Percentiles rank a stretch among this genome's conserved stretches.
These are phyloP conservation scores for Synanceia verrucosa DNA, from an alignment of 2,797 vertebrate genomes.

Conservation along the genomic window DNA sequence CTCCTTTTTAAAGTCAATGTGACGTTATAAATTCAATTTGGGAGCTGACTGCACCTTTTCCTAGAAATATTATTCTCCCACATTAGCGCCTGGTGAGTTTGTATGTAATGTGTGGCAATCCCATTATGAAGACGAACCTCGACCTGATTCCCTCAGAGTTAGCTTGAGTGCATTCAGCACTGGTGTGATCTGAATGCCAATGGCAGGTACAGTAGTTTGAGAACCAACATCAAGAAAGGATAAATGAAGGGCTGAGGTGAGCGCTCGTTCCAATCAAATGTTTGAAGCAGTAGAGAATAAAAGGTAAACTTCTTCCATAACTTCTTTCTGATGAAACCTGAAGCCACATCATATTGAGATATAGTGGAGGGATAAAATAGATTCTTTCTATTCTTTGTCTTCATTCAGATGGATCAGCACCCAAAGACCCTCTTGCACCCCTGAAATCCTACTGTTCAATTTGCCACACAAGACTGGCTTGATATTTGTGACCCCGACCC, in stretches of 20 bases:
- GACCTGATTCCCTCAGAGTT: conserved; percentile 44
- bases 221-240: conserved; percentile 26
- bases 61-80: conserved; percentile 62
- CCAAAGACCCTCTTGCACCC: conserved; percentile 24
- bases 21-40: conserved; percentile 72
- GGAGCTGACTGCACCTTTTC: conserved; percentile 46
- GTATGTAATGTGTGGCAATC: conserved; percentile 65
- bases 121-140: conserved; percentile 65
- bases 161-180: conserved; percentile 42
- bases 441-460: conserved; percentile 53
- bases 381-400: conserved; percentile 23
- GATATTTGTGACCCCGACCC: conserved; percentile 60
- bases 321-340: conserved; percentile 9
- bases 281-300: not conserved
- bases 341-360: not conserved
- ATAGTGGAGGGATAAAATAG: conserved; percentile 3
- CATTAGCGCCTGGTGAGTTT: conserved; percentile 56
- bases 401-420: conserved; percentile 33
- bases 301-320: conserved; percentile 2
- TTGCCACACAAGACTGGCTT: conserved; percentile 39
- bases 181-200: conserved; percentile 66
- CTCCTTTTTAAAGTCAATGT: conserved; percentile 58
- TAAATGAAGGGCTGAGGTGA: conserved; percentile 8
- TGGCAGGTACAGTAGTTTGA: conserved; percentile 6
- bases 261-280: conserved; percentile 14